Conservation (phyloP, 2,888 invertebrate species). For the Julus scandinavius region DNA sequence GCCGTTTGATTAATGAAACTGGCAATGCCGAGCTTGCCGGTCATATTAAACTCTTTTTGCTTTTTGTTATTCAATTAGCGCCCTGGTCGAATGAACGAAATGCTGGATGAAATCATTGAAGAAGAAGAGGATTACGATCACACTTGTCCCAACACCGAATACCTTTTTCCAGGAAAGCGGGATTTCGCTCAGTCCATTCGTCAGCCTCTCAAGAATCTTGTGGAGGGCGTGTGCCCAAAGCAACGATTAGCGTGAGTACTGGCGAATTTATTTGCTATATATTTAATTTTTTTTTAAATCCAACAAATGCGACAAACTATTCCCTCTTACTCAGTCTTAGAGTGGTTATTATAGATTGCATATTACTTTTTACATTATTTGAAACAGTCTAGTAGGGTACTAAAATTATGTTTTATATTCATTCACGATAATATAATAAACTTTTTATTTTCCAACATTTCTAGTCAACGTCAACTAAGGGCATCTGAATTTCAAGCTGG, state of each 20-base stretch:
- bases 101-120: slow-evolving; percentile 59
- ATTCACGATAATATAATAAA: no score
- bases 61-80: slow-evolving; percentile 40
- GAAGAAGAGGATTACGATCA: slow-evolving; percentile 68
- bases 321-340: no score
- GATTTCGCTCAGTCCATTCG: slow-evolving; percentile 77
- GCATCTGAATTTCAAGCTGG: slow-evolving; percentile 74
- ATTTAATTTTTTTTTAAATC: no score
- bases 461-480: slow-evolving; percentile 60
- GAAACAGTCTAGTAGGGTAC: no score
- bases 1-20: background rate
- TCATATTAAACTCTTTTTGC: background rate
- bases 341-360: no score
- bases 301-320: no score
- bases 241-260: slow-evolving; percentile 63
- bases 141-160: slow-evolving; percentile 86
- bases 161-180: slow-evolving; percentile 74
- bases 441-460: background rate
- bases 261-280: no score
- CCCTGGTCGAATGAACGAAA: slow-evolving; percentile 54
- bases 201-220: slow-evolving; percentile 84
- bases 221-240: slow-evolving; percentile 82
- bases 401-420: no score
- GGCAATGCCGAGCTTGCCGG: background rate
- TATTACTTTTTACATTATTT: no score